Conservation (phyloP, 1,140 invertebrate genomes). For the Ditylenchus dipsaci region DNA sequence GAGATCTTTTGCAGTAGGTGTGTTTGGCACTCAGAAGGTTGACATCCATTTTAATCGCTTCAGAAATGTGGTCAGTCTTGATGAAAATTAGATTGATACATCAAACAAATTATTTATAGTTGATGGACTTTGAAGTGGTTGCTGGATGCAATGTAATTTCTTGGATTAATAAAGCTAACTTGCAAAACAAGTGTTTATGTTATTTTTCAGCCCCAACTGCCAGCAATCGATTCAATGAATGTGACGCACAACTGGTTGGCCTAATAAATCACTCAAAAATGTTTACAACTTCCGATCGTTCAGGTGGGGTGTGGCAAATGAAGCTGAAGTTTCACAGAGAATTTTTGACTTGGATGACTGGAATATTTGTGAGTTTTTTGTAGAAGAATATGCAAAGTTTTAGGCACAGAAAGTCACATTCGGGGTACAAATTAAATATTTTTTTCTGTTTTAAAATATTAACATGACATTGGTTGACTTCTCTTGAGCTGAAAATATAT, state of each 20-base stretch:
- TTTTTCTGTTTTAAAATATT: no score
- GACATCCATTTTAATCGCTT: conserved; percentile 84
- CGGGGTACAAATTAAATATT: no score
- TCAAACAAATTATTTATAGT: not conserved
- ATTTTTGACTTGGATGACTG: conserved; percentile 99
- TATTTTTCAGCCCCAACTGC: conserved; percentile 56
- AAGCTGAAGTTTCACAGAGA: conserved; percentile 66
- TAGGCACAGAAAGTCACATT: no score
- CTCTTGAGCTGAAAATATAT: no score
- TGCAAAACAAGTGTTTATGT: conserved; percentile 4
- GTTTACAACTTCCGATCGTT: conserved; percentile 62
- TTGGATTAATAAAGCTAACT: conserved; percentile 27
- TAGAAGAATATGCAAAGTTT: no score
- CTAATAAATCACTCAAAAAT: no score
- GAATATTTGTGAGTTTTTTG: conserved; percentile 74
- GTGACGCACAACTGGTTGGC: conserved; percentile 62
- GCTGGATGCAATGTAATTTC: conserved; percentile 67
- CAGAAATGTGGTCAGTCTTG: conserved; percentile 65
- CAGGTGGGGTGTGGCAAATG: conserved; percentile 80
- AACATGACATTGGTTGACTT: no score
- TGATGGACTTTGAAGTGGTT: conserved; percentile 81
- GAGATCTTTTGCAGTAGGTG: conserved; percentile 78
- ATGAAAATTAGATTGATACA: not conserved
- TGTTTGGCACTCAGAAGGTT: conserved; percentile 89
- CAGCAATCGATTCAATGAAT: conserved; percentile 79